Evolutionary conservation across 2,888 invertebrate genomes (phyloP), one percentile per base, ranked within the genome.

Genomic region (Melanotus villosus): DNA sequence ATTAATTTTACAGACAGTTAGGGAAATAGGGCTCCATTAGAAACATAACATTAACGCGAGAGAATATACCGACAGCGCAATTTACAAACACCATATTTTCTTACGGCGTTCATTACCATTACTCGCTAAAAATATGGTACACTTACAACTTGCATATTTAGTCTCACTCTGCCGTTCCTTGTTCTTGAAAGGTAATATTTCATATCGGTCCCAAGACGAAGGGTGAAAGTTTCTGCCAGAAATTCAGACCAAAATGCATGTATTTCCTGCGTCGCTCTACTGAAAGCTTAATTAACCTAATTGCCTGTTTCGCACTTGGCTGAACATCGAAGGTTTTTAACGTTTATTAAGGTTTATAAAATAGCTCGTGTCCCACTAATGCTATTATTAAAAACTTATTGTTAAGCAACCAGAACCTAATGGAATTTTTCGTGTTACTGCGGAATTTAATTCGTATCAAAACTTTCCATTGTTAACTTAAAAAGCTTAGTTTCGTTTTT

Each of bases 241-340:
- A 65, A 65, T 72, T 70, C 65, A 69, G 72, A 41, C 67, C 70
- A 62, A 73, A 73, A 73, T 72, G 71, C 73, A 72, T 75, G 69
- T 70, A 73, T 54, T 52, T 74, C 71, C 73, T 72, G 68, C 69
- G 65, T 65, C 75, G 73, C 73, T 72, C 72, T 62, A 70, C 73
- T 72, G 73, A 73, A 72, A 66, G 72, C 76, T 74, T 74, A 75
- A 76, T 76, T 76, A 76, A 76, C 74, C 74, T 76, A 76, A 76
- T 76, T 76, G 76, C 75, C 75, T 70, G 74, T 76, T 76, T 76
- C 73, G 70, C 75, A 74, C 73, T 74, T 71, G 73, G 74, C 58
- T 75, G 74, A 72, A 71, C 73, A 70, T 71, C 65, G 59, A 62
- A 67, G 68, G 66, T 74, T 75, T 75, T 75, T 73, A 75, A 70